Conservation (phyloP, 2,797 vertebrate genomes). For the Pygocentrus nattereri region DNA sequence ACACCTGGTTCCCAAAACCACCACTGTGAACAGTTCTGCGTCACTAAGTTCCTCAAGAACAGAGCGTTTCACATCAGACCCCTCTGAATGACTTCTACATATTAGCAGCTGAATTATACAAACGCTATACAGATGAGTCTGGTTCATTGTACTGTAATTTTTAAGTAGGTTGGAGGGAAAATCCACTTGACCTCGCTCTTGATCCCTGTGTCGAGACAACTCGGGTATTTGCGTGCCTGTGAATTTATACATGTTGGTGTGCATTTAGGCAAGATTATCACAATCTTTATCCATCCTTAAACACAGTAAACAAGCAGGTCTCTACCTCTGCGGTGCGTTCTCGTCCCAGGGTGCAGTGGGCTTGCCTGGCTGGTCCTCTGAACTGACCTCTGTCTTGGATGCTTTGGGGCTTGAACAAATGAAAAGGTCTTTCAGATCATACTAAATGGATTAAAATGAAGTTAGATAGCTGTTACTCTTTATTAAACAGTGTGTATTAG, state of each 20-base stretch:
- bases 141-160: constrained; percentile 13
- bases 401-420: constrained; percentile 78
- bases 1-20: too few relatives aligned
- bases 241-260: neutral
- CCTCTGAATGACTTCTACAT: too few relatives aligned
- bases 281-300: neutral
- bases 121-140: too few relatives aligned
- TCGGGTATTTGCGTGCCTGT: constrained; percentile 14
- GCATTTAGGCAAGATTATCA: constrained; percentile 4
- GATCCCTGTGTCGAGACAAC: constrained; percentile 28
- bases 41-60: too few relatives aligned
- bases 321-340: constrained; percentile 82
- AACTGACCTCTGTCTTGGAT: constrained; percentile 80
- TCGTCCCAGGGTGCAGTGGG: constrained; percentile 84
- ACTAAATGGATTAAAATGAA: neutral
- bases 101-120: too few relatives aligned
- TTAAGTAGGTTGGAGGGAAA: constrained; percentile 19
- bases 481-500: neutral
- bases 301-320: neutral
- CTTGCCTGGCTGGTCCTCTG: constrained; percentile 81
- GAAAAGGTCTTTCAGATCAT: neutral
- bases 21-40: too few relatives aligned
- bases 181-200: constrained; percentile 24
- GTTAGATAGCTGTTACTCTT: neutral
- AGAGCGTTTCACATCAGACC: too few relatives aligned